A percentile compares a stretch with the other conserved stretches of the same genome.
These are phyloP conservation scores for Agrilus planipennis DNA, from an alignment of 1,140 invertebrate species.

Conservation along the genomic window DNA sequence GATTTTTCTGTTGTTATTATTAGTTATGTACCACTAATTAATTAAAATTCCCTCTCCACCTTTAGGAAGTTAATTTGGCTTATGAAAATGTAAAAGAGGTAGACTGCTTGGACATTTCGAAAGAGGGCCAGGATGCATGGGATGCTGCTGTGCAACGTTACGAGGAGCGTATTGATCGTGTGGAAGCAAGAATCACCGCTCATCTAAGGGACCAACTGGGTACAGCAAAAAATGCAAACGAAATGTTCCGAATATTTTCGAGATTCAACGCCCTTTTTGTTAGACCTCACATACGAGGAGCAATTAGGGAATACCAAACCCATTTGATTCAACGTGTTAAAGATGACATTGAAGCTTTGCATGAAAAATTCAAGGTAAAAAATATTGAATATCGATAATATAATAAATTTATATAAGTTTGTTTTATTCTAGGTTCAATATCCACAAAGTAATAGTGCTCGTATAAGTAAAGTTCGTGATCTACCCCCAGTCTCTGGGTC, in stretches of 20 bases:
- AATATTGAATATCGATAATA: not conserved
- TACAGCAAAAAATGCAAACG: slow-evolving; percentile 97
- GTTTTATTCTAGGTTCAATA: slow-evolving; percentile 62
- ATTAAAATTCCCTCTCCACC: too few species aligned
- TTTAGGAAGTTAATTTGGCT: slow-evolving; percentile 80
- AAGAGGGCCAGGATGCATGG: slow-evolving; percentile 95
- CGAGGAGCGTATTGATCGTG: slow-evolving; percentile 93
- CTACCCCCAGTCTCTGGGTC: slow-evolving; percentile 93
- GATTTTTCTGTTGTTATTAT: too few species aligned
- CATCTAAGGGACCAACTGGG: slow-evolving; percentile 93
- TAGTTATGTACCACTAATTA: too few species aligned
- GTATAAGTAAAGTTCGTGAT: slow-evolving; percentile 83
- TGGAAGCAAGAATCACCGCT: slow-evolving; percentile 94
- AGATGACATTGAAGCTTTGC: slow-evolving; percentile 94
- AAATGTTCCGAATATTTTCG: slow-evolving; percentile 98
- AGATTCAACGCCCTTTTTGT: slow-evolving; percentile 98
- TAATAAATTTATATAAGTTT: slow-evolving; percentile 6
- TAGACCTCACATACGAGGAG: slow-evolving; percentile 93
- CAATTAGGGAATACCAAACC: slow-evolving; percentile 97
- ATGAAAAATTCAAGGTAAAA: slow-evolving; percentile 93
- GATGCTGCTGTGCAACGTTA: slow-evolving; percentile 91
- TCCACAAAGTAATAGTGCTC: slow-evolving; percentile 81
- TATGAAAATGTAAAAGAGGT: slow-evolving; percentile 99
- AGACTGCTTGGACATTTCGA: slow-evolving; percentile 92
- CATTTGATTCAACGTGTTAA: slow-evolving; percentile 98